Percentiles rank a stretch among this genome's conserved stretches.
These are phyloP conservation scores for Drosophila obscura DNA, from an alignment of 1,140 invertebrate species.

Conservation along the genomic window DNA sequence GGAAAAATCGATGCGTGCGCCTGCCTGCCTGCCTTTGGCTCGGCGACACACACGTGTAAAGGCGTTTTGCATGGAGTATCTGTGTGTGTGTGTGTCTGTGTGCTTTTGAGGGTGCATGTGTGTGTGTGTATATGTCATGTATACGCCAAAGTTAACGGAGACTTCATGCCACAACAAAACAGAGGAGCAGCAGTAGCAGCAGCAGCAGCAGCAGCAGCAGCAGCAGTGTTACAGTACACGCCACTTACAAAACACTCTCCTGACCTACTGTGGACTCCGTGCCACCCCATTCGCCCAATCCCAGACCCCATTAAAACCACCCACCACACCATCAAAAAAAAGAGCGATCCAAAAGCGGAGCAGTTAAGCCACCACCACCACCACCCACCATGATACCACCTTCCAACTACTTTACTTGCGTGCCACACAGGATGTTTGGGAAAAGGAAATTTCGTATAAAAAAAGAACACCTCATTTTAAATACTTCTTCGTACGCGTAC, in stretches of 20 bases:
- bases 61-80: slow-evolving; percentile 2
- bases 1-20: slow-evolving; percentile 80
- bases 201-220: slow-evolving; percentile 19
- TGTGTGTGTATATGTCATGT: slow-evolving; percentile 49
- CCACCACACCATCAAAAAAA: background rate
- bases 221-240: slow-evolving; percentile 48
- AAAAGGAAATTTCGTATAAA: slow-evolving; percentile 64
- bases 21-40: slow-evolving; percentile 34
- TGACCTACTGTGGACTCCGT: slow-evolving; percentile 65
- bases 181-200: slow-evolving; percentile 36
- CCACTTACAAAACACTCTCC: slow-evolving; percentile 78
- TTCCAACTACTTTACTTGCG: slow-evolving; percentile 53
- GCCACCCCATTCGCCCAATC: background rate
- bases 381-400: background rate
- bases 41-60: slow-evolving; percentile 52
- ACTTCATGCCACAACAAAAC: slow-evolving; percentile 74
- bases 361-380: slow-evolving; percentile 26
- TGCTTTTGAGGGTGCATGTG: slow-evolving; percentile 9
- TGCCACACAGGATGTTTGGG: slow-evolving; percentile 34
- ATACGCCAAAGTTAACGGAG: slow-evolving; percentile 66
- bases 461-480: slow-evolving; percentile 75
- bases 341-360: slow-evolving; percentile 16
- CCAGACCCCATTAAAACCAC: background rate
- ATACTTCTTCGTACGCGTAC: slow-evolving; percentile 34
- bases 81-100: slow-evolving; percentile 30